Evolutionary conservation across 2,797 vertebrate species (phyloP), one percentile per base, ranked within the genome.

Genomic region (Aphelocoma californica): DNA sequence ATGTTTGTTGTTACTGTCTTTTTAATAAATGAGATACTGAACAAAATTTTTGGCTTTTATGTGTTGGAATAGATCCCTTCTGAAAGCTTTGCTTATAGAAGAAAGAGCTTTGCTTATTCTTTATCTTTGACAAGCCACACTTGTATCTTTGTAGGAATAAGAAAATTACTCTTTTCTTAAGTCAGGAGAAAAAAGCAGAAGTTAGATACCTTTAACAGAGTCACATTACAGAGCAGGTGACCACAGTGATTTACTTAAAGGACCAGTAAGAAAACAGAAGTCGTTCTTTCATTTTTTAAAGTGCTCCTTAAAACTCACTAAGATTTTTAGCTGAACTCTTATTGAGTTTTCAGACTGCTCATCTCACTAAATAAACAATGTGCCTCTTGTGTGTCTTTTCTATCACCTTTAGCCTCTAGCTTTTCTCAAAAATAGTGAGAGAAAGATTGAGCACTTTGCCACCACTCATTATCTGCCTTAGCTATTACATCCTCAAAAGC

Each of bases 1-100:
- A 95, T 95, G 75, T 95, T 96, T 96, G 81, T 70, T 95, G 40
- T 54, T 93, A 54, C 38, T 79, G 2, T 57, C 6, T 84, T n/a
- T 86, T 58, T 38, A 67, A 62, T 62, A 91, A 88, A 90, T 81
- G 62, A 89, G 75, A 89, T 72, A 47, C 8, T 61, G 89, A 79
- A 70, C 24, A 61, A 81, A 81, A 45, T 64, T 88, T 83, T 93
- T 90, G 77, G 78, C 87, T 92, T 66, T 34, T 65, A 50, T 7
- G 61, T 69, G 9, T 38, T 86, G 89, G 82, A 95, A 85, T 21
- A 58, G 32, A 64, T 80, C 31, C 42, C 60, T 92, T 83, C 42
- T 23, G 31, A 91, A 82, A 18, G 4, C 28, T 40, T 31, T 1
- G 9, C 23, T 69, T 57, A n/a, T 2, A 73, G 26, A 90, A 51